Evolutionary conservation across 1,140 invertebrate species (phyloP), one percentile per base, ranked within the genome.

Genomic region (Diuraphis noxia): DNA sequence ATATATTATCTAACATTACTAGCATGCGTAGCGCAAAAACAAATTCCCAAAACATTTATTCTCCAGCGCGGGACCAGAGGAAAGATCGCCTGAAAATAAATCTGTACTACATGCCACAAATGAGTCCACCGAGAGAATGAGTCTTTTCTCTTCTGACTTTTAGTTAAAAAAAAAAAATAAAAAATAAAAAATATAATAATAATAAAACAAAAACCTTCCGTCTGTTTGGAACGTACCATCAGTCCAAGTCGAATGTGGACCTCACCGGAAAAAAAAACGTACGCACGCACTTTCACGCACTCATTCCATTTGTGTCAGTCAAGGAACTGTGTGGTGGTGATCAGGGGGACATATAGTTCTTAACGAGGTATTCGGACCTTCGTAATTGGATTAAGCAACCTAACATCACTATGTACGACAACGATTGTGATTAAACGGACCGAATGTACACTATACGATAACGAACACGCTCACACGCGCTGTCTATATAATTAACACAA

Each of bases 381-480:
- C 9, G 46, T 86, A 86, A 52, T 86, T 86, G 85, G 43, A 86
- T 86, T 52, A 52, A 52, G 38, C 46, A 38, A 52, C 85, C 21
- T 25, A 52, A n/a, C 34, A 13, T 25, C 84, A 9, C 43, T 36
- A 49, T 36, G 56, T 72, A 36, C 46, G 21, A 52, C 46, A 52
- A 86, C 41, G n/a, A 52, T 52, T 25, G 30, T 38, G 34, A 38
- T 86, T 86, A 86, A 86, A 86, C 46, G 85, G 34, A 86, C 34
- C 41, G 34, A 82, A 30, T 21, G 41, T 7, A 17, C 30, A n/a
- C 23, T 7, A 43, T 34, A 86, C 85, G 46, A 49, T 46, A 46
- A 49, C n/a, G n/a, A 21, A 86, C 21, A 8, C 17, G 36, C 84
- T 10, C 79, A 17, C 17, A 17, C n/a, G 10, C n/a, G 19, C 56